Evolutionary conservation across 2,888 invertebrate genomes (phyloP).

Genomic region (Campaea margaritaria): DNA sequence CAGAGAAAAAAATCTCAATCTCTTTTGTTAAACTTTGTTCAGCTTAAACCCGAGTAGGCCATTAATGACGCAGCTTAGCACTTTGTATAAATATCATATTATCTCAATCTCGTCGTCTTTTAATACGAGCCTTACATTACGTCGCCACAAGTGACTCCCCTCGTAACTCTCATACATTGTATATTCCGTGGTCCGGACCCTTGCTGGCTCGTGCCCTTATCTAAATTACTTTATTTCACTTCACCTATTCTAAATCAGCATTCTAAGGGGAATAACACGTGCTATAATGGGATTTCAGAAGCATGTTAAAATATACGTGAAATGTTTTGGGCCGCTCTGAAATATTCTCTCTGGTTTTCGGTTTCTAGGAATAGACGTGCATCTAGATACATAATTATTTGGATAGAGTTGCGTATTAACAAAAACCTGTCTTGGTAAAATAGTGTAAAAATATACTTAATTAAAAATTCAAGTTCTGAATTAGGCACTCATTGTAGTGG

Average conservation of each 20-base stretch:
- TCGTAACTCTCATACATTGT: conserved; percentile 15
- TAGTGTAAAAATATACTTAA: no score
- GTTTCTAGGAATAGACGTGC: neutral
- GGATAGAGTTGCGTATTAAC: no score
- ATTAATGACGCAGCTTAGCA: neutral
- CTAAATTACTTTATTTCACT: conserved; percentile 46
- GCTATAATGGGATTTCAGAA: conserved; percentile 33
- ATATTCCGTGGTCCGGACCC: conserved; percentile 27
- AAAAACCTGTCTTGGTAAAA: no score
- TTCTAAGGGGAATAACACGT: conserved; percentile 36
- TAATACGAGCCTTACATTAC: neutral
- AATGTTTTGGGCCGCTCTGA: neutral
- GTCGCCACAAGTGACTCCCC: conserved; percentile 2
- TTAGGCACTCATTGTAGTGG: no score
- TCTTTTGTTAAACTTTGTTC: no score
- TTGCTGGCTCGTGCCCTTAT: conserved; percentile 37
- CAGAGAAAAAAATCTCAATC: no score
- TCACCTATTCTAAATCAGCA: conserved; percentile 43
- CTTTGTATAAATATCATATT: neutral
- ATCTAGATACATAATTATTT: neutral
- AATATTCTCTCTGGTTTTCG: neutral
- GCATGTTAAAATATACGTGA: conserved; percentile 12
- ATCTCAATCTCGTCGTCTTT: neutral
- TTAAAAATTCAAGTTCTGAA: no score
- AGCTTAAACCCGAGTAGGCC: no score